These are phyloP conservation scores for Nesidiocoris tenuis DNA, from an alignment of 2,888 invertebrate genomes.

Conservation along the genomic window DNA sequence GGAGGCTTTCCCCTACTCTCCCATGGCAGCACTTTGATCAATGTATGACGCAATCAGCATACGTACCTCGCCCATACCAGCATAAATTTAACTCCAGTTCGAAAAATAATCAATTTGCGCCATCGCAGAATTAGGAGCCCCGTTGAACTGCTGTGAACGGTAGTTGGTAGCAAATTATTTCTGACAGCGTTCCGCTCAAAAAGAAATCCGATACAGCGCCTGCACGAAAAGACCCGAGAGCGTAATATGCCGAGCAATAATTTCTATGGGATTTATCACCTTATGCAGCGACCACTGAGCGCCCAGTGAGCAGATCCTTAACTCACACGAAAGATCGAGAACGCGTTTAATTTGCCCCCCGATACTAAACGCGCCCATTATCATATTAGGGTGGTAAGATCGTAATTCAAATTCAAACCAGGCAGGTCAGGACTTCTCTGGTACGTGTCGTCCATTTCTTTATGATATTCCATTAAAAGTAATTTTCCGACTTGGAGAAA, in stretches of 20 bases:
- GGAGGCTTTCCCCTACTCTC: too few relatives aligned
- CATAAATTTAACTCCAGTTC: too few relatives aligned
- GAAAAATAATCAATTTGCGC: too few relatives aligned
- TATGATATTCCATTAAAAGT: conserved; percentile 49
- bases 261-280: neutral
- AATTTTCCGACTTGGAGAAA: conserved; percentile 46
- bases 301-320: too few relatives aligned
- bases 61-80: too few relatives aligned
- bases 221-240: neutral
- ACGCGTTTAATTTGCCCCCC: conserved; percentile 34
- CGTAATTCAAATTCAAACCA: conserved; percentile 40
- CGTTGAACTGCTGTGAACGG: too few relatives aligned
- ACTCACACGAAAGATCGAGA: conserved; percentile 18
- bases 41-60: too few relatives aligned
- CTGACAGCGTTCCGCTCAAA: too few relatives aligned
- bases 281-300: too few relatives aligned
- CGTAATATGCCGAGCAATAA: neutral
- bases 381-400: conserved; percentile 43
- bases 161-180: too few relatives aligned
- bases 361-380: conserved; percentile 45
- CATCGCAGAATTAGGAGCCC: too few relatives aligned
- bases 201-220: neutral
- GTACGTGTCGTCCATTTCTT: conserved; percentile 42
- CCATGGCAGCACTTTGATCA: too few relatives aligned
- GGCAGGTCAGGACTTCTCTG: conserved; percentile 7